These are phyloP conservation scores for Chrysolina oricalcia DNA, from an alignment of 2,888 invertebrate species.

Conservation along the genomic window DNA sequence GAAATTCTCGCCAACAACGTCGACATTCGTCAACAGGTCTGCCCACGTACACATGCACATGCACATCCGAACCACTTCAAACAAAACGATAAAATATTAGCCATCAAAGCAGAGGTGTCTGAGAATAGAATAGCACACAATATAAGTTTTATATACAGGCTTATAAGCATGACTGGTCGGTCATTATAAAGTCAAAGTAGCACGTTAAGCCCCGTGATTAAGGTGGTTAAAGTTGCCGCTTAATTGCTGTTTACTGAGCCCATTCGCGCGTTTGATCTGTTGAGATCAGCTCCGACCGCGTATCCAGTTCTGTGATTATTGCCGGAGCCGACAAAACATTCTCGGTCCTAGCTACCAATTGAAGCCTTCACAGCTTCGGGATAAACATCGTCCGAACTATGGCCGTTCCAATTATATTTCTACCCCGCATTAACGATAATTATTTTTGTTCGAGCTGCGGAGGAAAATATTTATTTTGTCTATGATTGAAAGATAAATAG, in stretches of 20 bases:
- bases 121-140: conserved; percentile 45
- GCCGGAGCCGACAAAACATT: conserved; percentile 68
- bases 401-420: conserved; percentile 66
- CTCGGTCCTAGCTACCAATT: conserved; percentile 70
- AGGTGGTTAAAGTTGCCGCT: conserved; percentile 71
- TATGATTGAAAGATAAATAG: conserved; percentile 45
- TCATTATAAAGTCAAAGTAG: conserved; percentile 72
- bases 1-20: conserved; percentile 13
- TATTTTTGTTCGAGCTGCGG: conserved; percentile 41
- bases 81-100: conserved; percentile 40
- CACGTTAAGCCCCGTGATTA: conserved; percentile 71
- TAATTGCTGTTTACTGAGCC: conserved; percentile 72
- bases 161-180: conserved; percentile 68
- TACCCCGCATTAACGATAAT: conserved; percentile 52
- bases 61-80: conserved; percentile 28
- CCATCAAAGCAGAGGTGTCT: conserved; percentile 32
- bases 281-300: conserved; percentile 67
- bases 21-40: conserved; percentile 20
- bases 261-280: conserved; percentile 72
- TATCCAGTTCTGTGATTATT: conserved; percentile 70
- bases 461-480: conserved; percentile 50
- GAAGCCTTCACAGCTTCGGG: conserved; percentile 66
- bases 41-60: conserved; percentile 4
- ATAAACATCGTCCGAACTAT: conserved; percentile 67
- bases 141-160: conserved; percentile 56